Base-by-base conservation (phyloP, 2,797 vertebrate species). In the Alfaro cultratus region DNA sequence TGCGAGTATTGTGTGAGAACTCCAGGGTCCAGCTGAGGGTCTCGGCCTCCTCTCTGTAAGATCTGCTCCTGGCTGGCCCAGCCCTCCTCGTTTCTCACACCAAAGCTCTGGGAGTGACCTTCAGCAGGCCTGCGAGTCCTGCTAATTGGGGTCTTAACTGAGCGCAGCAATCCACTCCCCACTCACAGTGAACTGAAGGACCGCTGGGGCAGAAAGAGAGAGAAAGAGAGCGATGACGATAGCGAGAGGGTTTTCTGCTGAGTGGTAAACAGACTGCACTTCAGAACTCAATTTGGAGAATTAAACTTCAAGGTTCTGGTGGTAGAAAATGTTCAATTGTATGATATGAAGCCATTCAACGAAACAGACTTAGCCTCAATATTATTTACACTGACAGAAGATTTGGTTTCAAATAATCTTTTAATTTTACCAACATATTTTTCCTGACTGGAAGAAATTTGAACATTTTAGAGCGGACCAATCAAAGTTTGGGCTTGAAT, bases 81-180 rank as follows among this genome's bases (percentile, higher is more conserved):
- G 73, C 83, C 83, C 82, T 79, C 77, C 79, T 83, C 83, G 79
- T 83, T 85, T 91, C 86, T 77, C 84, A 90, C 89, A 90, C 89
- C 87, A 89, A 88, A 87, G 89, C 90, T 86, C 85, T 73, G 87
- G 72, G 89, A 89, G 91, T 92, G 91, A 94, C 93, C 93, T 93
- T 94, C 93, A 91, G 86, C 84, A 77, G 87, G 87, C 86, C 86
- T 79, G 86, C 86, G 85, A 86, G 88, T 92, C 83, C 77, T 87
- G 89, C 91, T 94, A 95, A 95, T 94, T 94, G 91, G 91, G 92
- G 92, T 94, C 93, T 94, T 89, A 80, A 86, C 82, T 92, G 87
- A 93, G 86, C 88, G 86, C 49, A 80, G 78, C 82, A 79, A 76
- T 71, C 47, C 62, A 45, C 60, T 29, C 5, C 73, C 81, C 62